Percentiles rank a stretch among this genome's conserved stretches.
phyloP scores from a whole-genome alignment of 2,113 vertebrate species.

The Pedetes capensis region DNA sequence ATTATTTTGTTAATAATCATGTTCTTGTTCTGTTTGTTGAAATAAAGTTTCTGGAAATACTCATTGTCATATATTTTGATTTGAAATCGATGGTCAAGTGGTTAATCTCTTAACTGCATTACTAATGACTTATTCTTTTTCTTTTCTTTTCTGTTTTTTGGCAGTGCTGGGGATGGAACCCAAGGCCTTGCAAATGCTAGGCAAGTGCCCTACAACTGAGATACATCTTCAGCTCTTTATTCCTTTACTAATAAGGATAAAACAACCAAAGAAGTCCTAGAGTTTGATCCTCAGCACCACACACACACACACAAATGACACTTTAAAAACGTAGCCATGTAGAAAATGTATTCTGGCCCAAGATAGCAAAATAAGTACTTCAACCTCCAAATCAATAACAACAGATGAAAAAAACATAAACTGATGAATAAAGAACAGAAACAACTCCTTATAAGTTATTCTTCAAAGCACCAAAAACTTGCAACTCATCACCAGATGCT shows the following conservation, averaged over 20 bases:
- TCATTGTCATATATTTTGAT: too few species aligned
- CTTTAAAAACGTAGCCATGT: not conserved
- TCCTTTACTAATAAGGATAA: too few species aligned
- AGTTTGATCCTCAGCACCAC: not conserved
- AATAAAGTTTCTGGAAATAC: too few species aligned
- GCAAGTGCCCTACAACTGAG: not conserved
- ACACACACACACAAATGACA: not conserved
- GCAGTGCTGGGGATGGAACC: not conserved
- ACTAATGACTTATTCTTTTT: not conserved
- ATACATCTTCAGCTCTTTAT: not conserved
- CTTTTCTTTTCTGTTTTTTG: not conserved
- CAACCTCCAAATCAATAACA: slow-evolving; percentile 61
- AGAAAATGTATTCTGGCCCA: slow-evolving; percentile 45
- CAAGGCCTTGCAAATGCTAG: not conserved
- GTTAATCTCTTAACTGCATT: slow-evolving; percentile 2
- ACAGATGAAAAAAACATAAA: slow-evolving; percentile 50
- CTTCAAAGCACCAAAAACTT: slow-evolving; percentile 57
- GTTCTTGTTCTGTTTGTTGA: too few species aligned
- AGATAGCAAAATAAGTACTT: slow-evolving; percentile 47
- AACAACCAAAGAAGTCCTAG: not conserved
- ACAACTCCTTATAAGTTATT: slow-evolving; percentile 52
- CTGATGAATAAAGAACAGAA: slow-evolving; percentile 42
- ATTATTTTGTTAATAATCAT: too few species aligned
- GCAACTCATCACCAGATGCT: slow-evolving; percentile 62
- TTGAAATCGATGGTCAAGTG: too few species aligned